phyloP scores from a whole-genome alignment of 2,797 vertebrate species.

The Linurgus olivaceus region DNA sequence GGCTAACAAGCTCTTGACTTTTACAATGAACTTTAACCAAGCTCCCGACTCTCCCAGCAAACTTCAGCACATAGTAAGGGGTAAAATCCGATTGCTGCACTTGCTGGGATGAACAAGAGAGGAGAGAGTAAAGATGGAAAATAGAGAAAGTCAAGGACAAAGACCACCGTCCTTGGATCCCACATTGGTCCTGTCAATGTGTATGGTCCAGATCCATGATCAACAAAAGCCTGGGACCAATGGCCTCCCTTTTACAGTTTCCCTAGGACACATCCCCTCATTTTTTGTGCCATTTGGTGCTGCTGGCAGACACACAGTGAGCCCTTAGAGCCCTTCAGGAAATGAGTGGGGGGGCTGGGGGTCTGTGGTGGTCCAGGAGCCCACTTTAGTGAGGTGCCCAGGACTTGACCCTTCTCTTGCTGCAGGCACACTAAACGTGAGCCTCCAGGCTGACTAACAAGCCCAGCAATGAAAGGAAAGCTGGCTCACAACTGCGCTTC shows the following conservation, averaged over 20 bases:
- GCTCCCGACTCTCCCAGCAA: background rate
- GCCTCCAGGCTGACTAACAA: background rate
- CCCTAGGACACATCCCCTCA: background rate
- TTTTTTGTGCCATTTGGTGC: rapidly evolving
- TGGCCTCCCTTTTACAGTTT: background rate
- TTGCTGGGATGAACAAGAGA: background rate
- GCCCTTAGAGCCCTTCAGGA: background rate
- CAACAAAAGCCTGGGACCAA: rapidly evolving
- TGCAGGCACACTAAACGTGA: rapidly evolving
- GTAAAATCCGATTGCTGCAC: rapidly evolving
- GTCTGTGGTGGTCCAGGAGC: too few relatives aligned
- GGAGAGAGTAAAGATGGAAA: background rate
- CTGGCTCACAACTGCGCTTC: background rate
- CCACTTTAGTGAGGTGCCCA: background rate
- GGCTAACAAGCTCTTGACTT: background rate
- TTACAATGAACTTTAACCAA: background rate
- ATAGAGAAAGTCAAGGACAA: background rate
- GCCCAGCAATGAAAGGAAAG: background rate
- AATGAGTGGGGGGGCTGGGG: rapidly evolving
- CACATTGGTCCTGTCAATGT: rapidly evolving
- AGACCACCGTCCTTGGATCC: background rate
- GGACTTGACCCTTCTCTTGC: background rate
- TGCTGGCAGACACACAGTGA: rapidly evolving
- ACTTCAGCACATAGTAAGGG: background rate
- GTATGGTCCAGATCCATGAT: background rate